A percentile compares a stretch with the other conserved stretches of the same genome.
These are phyloP conservation scores for Fregetta grallaria DNA, from an alignment of 2,113 vertebrate genomes.

Conservation along the genomic window DNA sequence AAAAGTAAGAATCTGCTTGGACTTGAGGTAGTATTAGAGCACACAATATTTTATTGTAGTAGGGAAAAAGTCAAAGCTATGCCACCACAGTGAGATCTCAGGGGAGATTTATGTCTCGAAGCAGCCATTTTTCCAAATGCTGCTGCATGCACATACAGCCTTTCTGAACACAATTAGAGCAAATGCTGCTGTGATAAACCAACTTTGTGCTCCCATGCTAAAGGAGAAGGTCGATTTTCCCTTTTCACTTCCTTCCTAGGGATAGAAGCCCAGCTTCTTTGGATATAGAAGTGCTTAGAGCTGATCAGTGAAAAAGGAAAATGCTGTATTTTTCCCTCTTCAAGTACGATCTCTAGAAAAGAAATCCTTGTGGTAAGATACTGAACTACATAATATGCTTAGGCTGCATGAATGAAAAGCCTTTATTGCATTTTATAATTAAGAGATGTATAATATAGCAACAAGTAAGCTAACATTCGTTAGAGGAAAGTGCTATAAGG, in stretches of 20 bases:
- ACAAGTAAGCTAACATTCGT: neutral
- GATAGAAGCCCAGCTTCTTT: neutral
- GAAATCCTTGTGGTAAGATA: neutral
- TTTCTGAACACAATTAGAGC: neutral
- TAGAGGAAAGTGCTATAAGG: neutral
- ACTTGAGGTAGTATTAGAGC: neutral
- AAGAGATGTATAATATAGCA: neutral
- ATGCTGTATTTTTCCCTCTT: neutral
- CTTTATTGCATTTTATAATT: neutral
- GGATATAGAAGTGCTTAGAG: neutral
- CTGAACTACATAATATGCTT: neutral
- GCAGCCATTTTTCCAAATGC: slow-evolving; percentile 27
- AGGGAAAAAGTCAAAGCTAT: neutral
- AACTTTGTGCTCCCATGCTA: neutral
- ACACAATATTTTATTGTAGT: neutral
- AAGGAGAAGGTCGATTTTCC: neutral
- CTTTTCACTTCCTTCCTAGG: neutral
- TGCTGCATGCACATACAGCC: neutral
- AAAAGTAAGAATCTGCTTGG: neutral
- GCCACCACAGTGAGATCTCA: neutral
- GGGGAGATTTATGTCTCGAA: neutral
- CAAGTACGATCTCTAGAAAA: neutral
- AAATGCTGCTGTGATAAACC: neutral
- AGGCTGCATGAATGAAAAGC: neutral
- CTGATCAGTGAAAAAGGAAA: neutral